Percentiles rank a stretch among this genome's conserved stretches.
phyloP scores from a whole-genome alignment of 1,140 invertebrate species.

The Thaumatotibia leucotreta region DNA sequence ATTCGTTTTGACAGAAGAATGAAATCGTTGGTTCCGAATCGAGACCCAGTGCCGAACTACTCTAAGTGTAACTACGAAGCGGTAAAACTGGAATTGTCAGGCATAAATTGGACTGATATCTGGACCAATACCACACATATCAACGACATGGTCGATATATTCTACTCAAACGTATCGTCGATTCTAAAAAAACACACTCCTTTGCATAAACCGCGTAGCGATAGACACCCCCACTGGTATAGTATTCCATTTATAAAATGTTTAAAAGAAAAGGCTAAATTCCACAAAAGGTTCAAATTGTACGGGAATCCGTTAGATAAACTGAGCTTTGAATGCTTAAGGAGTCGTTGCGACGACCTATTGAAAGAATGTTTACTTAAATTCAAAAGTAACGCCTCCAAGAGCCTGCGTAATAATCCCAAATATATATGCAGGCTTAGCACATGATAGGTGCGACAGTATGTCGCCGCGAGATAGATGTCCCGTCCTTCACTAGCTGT shows the following conservation, averaged over 20 bases:
- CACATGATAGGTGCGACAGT: no score
- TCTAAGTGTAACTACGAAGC: constrained; percentile 22
- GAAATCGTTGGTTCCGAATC: neutral
- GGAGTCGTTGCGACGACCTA: neutral
- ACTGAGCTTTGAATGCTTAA: neutral
- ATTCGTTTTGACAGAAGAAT: neutral
- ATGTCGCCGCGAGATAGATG: no score
- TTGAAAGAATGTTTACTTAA: neutral
- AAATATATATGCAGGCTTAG: neutral
- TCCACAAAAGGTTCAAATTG: neutral
- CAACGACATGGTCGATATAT: constrained; percentile 18
- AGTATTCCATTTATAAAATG: neutral
- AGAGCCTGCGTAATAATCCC: neutral
- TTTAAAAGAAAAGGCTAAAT: neutral
- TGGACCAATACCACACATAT: constrained; percentile 11
- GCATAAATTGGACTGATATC: constrained; percentile 16
- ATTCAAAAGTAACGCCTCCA: neutral
- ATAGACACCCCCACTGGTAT: neutral
- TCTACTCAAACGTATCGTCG: constrained; percentile 13
- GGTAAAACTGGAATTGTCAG: constrained; percentile 14
- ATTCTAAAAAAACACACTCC: constrained; percentile 11
- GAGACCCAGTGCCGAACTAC: constrained; percentile 16
- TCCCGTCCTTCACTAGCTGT: no score
- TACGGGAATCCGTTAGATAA: neutral
- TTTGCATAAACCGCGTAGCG: neutral